Percentiles rank a stretch among this genome's conserved stretches.
Evolutionary conservation across 2,888 invertebrate species (phyloP).

Genomic region (Drosophila atripex): DNA sequence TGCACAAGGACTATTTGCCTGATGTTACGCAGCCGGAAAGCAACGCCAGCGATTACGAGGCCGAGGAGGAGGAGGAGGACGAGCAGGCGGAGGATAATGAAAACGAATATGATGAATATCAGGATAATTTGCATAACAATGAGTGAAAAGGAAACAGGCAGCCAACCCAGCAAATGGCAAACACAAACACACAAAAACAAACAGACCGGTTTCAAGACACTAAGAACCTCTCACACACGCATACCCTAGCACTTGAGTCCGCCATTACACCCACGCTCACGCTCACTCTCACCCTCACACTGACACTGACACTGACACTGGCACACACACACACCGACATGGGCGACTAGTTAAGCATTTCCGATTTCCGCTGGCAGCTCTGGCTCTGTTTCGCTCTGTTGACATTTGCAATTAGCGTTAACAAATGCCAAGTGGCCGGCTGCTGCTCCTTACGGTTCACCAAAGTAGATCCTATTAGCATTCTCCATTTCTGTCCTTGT

Average conservation of each 20-base stretch:
- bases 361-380: slow-evolving; percentile 70
- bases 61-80: slow-evolving; percentile 85
- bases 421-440: slow-evolving; percentile 73
- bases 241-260: slow-evolving; percentile 14
- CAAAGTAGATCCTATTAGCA: slow-evolving; percentile 73
- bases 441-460: slow-evolving; percentile 52
- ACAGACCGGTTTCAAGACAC: slow-evolving; percentile 30
- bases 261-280: slow-evolving; percentile 12
- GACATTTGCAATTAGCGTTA: slow-evolving; percentile 79
- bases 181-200: slow-evolving; percentile 34
- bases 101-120: slow-evolving; percentile 87
- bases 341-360: slow-evolving; percentile 75
- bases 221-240: slow-evolving; percentile 22
- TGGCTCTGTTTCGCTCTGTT: slow-evolving; percentile 64
- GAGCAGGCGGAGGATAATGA: slow-evolving; percentile 87
- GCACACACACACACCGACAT: slow-evolving; percentile 38
- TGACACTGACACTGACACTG: slow-evolving; percentile 22
- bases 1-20: slow-evolving; percentile 86
- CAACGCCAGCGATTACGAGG: slow-evolving; percentile 85
- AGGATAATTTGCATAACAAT: slow-evolving; percentile 84
- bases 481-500: slow-evolving; percentile 42
- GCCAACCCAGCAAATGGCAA: slow-evolving; percentile 45
- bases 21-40: slow-evolving; percentile 86
- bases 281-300: neutral
- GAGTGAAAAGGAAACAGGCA: slow-evolving; percentile 77